Base-by-base conservation (phyloP, 2,888 invertebrate genomes). In the Bembecia ichneumoniformis region DNA sequence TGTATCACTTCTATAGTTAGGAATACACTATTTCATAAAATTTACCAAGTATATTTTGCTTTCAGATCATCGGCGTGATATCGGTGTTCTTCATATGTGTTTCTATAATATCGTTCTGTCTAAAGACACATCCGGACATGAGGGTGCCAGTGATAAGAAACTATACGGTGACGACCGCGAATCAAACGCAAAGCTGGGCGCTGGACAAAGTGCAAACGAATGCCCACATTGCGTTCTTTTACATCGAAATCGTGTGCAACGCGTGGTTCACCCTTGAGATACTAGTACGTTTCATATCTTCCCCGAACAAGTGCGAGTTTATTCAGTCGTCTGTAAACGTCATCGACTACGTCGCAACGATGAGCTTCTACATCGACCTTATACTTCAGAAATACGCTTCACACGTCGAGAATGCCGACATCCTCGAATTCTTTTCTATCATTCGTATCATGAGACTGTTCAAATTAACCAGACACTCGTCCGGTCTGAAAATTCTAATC, bases 41-140 rank as follows among this genome's bases (percentile, higher is more conserved):
- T 28, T 28, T 28, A 28, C 9, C 9, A 28, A 28, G 2, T 28
- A 28, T 28, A 28, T 28, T 28, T 46, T 46, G 0, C 66, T 91
- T 90, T 43, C 93, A 99, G 98, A 94, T 98, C 70, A 96, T 99
- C 78, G 98, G 98, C 65, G 95, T 98, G 60, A 93, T 98, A 78
- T 99, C 98, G 61, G 98, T 99, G 73, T 98, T 99, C 90, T 99
- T 99, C 92, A 99, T 99, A 83, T 97, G 98, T 89, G 95, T 98
- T 62, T 99, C 99, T 62, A 99, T 99, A 80, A 90, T 99, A 82
- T 98, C 99, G 64, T 99, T 99, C 90, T 99, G 99, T 89, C 91
- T 99, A 77, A 99, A 99, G 90, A 99, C 99, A 47, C 99, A 99
- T 87, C 99, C 99, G 58, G 98, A 97, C 83, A 96, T 98, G 95